Percentiles rank a stretch among this genome's conserved stretches.
These are phyloP conservation scores for Ciconia boyciana DNA, from an alignment of 2,113 vertebrate species.

Conservation along the genomic window DNA sequence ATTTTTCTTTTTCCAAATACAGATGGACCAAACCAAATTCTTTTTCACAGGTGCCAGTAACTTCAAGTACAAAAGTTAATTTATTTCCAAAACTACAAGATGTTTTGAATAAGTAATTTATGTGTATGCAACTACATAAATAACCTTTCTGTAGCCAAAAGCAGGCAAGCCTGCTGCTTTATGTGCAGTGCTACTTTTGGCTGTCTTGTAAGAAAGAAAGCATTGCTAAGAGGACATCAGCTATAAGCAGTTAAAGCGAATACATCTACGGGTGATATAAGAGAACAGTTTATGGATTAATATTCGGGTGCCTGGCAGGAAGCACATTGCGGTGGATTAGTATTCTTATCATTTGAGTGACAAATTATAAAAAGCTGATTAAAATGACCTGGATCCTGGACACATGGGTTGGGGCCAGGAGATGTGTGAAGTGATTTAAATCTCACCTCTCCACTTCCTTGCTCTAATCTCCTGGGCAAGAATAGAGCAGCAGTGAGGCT, in stretches of 20 bases:
- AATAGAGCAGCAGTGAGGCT: not conserved
- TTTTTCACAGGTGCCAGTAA: not conserved
- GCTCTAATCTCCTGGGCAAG: not conserved
- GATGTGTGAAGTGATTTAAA: not conserved
- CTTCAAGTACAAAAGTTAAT: not conserved
- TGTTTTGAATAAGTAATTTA: not conserved
- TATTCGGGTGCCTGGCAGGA: slow-evolving; percentile 12
- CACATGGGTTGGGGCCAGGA: not conserved
- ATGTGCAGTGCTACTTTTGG: not conserved
- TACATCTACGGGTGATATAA: not conserved
- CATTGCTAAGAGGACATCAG: not conserved
- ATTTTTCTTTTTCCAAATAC: not conserved
- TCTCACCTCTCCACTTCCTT: not conserved
- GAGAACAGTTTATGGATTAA: not conserved
- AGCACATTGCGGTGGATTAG: not conserved
- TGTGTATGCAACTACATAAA: not conserved
- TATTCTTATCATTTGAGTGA: not conserved
- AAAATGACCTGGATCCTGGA: not conserved
- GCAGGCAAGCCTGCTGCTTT: not conserved
- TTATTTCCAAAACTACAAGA: not conserved
- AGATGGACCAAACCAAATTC: not conserved
- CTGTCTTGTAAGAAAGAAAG: not conserved
- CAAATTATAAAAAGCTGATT: slow-evolving; percentile 33
- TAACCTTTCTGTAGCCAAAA: not conserved
- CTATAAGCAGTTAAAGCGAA: not conserved